A percentile compares a stretch with the other conserved stretches of the same genome.
phyloP scores from a whole-genome alignment of 2,113 vertebrate species.

The human region GRCh38 chr1:80165501-80166000 shows the following conservation, averaged over 20 bases:
- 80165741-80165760: neutral
- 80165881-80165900: neutral
- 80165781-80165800: neutral
- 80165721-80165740: neutral
- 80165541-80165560: neutral
- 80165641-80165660: no score
- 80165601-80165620: neutral
- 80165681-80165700: no score
- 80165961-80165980: neutral
- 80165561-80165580: neutral
- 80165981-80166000: neutral
- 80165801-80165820: neutral
- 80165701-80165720: no score
- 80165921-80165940: neutral
- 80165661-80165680: no score
- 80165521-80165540: constrained; percentile 20
- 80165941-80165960: neutral
- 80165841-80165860: neutral
- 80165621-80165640: neutral
- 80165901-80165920: neutral
- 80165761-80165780: neutral
- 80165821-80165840: neutral
- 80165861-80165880: neutral
- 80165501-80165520: neutral
- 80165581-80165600: neutral